Percentiles rank a stretch among this genome's conserved stretches.
Evolutionary conservation across 2,113 vertebrate species (phyloP).

Genomic region (Hypocryptadius cinnamomeus): DNA sequence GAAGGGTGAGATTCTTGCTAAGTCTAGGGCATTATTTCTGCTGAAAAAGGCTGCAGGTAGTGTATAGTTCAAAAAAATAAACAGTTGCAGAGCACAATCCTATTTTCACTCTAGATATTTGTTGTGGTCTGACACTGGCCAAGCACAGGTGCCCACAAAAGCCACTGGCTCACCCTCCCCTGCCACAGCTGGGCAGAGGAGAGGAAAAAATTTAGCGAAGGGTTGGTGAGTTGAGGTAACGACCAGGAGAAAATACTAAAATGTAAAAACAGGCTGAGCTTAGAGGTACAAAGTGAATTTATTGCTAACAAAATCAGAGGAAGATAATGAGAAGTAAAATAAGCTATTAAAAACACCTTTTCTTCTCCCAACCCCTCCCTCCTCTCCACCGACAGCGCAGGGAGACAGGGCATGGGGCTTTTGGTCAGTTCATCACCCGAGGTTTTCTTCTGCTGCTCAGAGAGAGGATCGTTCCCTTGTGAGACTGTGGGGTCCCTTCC

Average conservation of each 20-base stretch:
- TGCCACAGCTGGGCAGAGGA: not conserved
- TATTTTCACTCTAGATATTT: not conserved
- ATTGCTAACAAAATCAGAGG: not conserved
- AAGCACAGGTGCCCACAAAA: fast-evolving
- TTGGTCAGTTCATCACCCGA: not conserved
- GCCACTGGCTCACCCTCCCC: no score
- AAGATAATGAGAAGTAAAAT: not conserved
- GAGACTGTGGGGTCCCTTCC: not conserved
- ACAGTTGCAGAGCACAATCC: not conserved
- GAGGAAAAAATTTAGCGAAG: not conserved
- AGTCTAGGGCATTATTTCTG: not conserved
- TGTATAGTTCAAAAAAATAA: not conserved
- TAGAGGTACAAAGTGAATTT: not conserved
- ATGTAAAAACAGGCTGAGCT: not conserved
- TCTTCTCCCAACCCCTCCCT: no score
- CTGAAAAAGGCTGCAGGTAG: not conserved
- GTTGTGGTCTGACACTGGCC: not conserved
- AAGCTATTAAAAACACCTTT: not conserved
- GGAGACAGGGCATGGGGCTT: not conserved
- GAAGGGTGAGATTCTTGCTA: not conserved
- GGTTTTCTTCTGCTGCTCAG: not conserved
- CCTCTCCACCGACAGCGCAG: fast-evolving
- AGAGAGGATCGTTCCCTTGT: not conserved
- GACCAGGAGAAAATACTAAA: not conserved
- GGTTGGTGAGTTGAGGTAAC: not conserved